phyloP scores from a whole-genome alignment of 2,797 vertebrate genomes.

The Morelia viridis region DNA sequence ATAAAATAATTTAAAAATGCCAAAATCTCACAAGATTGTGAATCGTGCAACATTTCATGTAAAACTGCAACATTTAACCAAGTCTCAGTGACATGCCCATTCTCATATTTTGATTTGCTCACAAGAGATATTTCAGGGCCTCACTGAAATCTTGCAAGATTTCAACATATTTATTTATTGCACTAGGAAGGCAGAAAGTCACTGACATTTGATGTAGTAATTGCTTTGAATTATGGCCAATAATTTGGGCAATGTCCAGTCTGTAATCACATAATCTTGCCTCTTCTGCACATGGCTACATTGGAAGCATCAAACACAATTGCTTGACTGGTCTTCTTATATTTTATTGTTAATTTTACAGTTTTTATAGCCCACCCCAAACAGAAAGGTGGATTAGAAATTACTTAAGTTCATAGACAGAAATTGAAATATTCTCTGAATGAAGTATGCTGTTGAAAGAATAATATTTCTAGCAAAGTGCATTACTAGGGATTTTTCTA shows the following conservation, averaged over 20 bases:
- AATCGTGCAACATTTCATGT: not conserved
- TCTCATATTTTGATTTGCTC: not conserved
- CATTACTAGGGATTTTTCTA: not conserved
- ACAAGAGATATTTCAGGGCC: not conserved
- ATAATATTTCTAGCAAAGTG: not conserved
- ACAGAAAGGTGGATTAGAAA: not conserved
- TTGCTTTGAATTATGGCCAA: not conserved
- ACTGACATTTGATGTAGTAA: not conserved
- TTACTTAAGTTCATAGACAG: not conserved
- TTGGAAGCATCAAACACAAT: not conserved
- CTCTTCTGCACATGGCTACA: not conserved
- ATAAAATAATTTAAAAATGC: not conserved
- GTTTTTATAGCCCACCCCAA: not conserved
- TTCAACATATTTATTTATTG: not conserved
- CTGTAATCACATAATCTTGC: not conserved
- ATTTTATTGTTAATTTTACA: not conserved
- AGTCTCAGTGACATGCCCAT: not conserved
- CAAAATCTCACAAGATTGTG: not conserved
- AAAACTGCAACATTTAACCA: not conserved
- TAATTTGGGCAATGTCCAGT: not conserved
- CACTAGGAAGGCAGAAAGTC: not conserved
- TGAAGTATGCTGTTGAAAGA: not conserved
- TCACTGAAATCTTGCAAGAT: not conserved
- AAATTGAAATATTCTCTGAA: not conserved
- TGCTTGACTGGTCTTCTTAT: not conserved